Conservation (phyloP, 2,888 invertebrate species). For the Melieria omissa region DNA sequence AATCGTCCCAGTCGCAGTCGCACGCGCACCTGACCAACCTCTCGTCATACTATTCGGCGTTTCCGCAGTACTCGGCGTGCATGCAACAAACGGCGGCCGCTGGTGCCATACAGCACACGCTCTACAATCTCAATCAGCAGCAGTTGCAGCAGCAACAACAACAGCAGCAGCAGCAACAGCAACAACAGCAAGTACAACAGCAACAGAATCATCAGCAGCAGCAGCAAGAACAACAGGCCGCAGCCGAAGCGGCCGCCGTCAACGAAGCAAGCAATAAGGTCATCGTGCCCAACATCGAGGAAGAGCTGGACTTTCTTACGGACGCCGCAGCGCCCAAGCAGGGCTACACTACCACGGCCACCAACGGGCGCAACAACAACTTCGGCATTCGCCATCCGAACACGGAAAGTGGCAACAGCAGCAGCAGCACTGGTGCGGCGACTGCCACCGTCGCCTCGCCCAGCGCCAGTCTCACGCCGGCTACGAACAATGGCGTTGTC, state of each 20-base stretch:
- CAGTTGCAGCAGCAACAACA: slow-evolving; percentile 51
- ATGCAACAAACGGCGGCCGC: slow-evolving; percentile 61
- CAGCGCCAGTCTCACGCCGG: slow-evolving; percentile 15
- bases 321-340: slow-evolving; percentile 57
- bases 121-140: slow-evolving; percentile 53
- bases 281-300: slow-evolving; percentile 89
- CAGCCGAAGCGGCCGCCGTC: slow-evolving; percentile 58
- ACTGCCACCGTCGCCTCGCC: slow-evolving; percentile 46
- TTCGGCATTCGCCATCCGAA: slow-evolving; percentile 64
- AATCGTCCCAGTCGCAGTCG: slow-evolving; percentile 79
- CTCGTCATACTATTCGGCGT: slow-evolving; percentile 64
- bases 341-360: slow-evolving; percentile 57
- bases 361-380: slow-evolving; percentile 49
- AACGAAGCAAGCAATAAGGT: slow-evolving; percentile 83
- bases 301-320: slow-evolving; percentile 84
- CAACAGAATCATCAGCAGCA: slow-evolving; percentile 51
- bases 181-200: slow-evolving; percentile 41
- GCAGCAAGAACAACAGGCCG: slow-evolving; percentile 40
- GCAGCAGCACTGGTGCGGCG: slow-evolving; percentile 28
- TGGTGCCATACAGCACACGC: slow-evolving; percentile 51
- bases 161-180: slow-evolving; percentile 48
- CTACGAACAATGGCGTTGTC: slow-evolving; percentile 43
- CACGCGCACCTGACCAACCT: slow-evolving; percentile 73
- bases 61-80: slow-evolving; percentile 64
- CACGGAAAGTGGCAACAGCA: slow-evolving; percentile 36